Conservation (phyloP, 1,140 invertebrate species). For the Anthonomus grandis region DNA sequence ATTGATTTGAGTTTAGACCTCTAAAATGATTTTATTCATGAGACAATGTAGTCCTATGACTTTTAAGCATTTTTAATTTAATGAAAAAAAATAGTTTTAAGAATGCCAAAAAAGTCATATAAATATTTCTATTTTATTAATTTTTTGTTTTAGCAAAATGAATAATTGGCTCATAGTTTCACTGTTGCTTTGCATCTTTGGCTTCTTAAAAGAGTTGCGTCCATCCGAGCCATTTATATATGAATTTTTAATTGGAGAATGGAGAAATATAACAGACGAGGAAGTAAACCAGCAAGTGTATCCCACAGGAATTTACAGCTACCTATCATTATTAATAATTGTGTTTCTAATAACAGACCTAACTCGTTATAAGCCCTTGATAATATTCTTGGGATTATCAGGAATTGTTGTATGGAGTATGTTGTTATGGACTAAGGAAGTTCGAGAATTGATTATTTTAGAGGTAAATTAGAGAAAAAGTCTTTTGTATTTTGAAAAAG, state of each 20-base stretch:
- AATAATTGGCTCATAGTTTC: constrained; percentile 63
- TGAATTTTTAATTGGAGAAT: constrained; percentile 62
- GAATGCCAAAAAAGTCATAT: too few relatives aligned
- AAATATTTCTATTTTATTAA: too few relatives aligned
- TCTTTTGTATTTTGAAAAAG: too few relatives aligned
- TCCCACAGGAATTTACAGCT: constrained; percentile 73
- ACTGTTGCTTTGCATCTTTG: constrained; percentile 67
- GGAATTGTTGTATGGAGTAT: constrained; percentile 69
- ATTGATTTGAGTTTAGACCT: too few relatives aligned
- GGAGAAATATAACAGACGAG: constrained; percentile 64
- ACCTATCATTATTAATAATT: constrained; percentile 64
- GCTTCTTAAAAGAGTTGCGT: constrained; percentile 74
- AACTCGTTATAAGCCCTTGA: constrained; percentile 79
- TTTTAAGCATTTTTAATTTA: too few relatives aligned
- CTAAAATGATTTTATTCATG: too few relatives aligned
- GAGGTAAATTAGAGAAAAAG: constrained; percentile 43
- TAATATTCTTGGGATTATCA: constrained; percentile 68
- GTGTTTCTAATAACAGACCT: constrained; percentile 79
- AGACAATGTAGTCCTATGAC: too few relatives aligned
- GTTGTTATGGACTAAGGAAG: constrained; percentile 66
- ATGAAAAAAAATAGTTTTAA: too few relatives aligned
- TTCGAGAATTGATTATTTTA: constrained; percentile 60
- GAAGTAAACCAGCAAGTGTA: constrained; percentile 71
- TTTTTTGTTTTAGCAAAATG: too few relatives aligned
- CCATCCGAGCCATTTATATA: constrained; percentile 78